These are phyloP conservation scores for Schizopygopsis pylzovi DNA, from an alignment of 2,797 vertebrate genomes.

Conservation along the genomic window DNA sequence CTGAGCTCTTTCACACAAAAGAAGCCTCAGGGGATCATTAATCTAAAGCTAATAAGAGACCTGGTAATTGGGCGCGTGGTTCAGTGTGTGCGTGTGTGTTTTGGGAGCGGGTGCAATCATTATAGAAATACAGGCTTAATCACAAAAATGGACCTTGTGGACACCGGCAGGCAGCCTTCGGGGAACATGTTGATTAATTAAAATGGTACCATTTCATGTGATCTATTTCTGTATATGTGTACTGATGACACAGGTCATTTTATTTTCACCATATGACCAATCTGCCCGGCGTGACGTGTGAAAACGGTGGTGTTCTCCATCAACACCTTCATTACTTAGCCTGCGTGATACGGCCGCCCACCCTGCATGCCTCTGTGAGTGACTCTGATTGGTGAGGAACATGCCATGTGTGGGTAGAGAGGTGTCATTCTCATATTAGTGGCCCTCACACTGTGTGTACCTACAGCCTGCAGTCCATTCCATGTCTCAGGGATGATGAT, in stretches of 20 bases:
- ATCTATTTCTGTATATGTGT: slow-evolving; percentile 61
- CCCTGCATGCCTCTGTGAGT: slow-evolving; percentile 65
- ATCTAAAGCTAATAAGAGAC: slow-evolving; percentile 55
- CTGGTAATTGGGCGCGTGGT: slow-evolving; percentile 47
- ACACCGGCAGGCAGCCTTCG: slow-evolving; percentile 50
- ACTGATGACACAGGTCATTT: slow-evolving; percentile 59
- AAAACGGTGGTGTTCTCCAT: slow-evolving; percentile 66
- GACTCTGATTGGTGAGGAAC: slow-evolving; percentile 68
- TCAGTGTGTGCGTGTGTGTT: slow-evolving; percentile 40
- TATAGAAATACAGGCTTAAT: slow-evolving; percentile 45
- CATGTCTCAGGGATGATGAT: slow-evolving; percentile 59
- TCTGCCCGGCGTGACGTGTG: slow-evolving; percentile 66
- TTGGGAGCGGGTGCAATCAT: slow-evolving; percentile 51
- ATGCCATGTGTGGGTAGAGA: slow-evolving; percentile 67
- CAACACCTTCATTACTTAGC: slow-evolving; percentile 66
- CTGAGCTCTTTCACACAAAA: slow-evolving; percentile 52
- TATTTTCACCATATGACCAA: slow-evolving; percentile 64
- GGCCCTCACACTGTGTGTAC: slow-evolving; percentile 67
- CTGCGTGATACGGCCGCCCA: slow-evolving; percentile 67
- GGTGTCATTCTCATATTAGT: slow-evolving; percentile 67
- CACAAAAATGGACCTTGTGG: slow-evolving; percentile 41
- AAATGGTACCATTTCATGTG: slow-evolving; percentile 49
- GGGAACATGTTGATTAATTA: slow-evolving; percentile 54
- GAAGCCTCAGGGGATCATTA: slow-evolving; percentile 50
- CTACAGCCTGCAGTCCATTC: slow-evolving; percentile 62